phyloP scores from a whole-genome alignment of 2,888 invertebrate genomes.

The Hermodice carunculata region DNA sequence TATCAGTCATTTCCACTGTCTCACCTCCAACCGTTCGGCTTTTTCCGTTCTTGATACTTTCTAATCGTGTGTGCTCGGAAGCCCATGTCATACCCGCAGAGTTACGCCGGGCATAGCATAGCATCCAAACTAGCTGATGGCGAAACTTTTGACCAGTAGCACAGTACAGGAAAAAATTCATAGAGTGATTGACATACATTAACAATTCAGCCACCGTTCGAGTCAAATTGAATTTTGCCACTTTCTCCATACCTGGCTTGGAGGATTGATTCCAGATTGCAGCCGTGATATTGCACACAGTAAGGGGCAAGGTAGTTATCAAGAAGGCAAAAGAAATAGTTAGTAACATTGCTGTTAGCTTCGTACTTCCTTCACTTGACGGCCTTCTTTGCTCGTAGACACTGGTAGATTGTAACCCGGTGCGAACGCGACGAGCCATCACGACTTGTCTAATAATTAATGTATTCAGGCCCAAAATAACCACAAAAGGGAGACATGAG shows the following conservation, averaged over 20 bases:
- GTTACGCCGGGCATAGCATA: slow-evolving; percentile 34
- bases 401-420: slow-evolving; percentile 1
- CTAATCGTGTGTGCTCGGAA: no score
- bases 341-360: slow-evolving; percentile 63
- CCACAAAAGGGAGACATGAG: slow-evolving; percentile 60
- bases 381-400: slow-evolving; percentile 24
- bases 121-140: slow-evolving; percentile 42
- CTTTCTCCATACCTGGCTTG: slow-evolving; percentile 10
- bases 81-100: no score
- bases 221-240: slow-evolving; percentile 48
- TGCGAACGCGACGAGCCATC: slow-evolving; percentile 37
- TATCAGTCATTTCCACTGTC: no score
- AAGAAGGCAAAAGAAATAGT: slow-evolving; percentile 64
- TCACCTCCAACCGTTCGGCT: no score
- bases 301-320: slow-evolving; percentile 63
- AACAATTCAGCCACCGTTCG: slow-evolving; percentile 57
- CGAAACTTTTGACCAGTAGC: slow-evolving; percentile 46
- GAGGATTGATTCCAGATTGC: slow-evolving; percentile 28
- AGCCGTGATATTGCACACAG: slow-evolving; percentile 49
- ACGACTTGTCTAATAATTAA: slow-evolving; percentile 62
- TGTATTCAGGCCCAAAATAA: slow-evolving; percentile 58
- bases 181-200: slow-evolving; percentile 65
- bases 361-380: slow-evolving; percentile 34
- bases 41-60: no score
- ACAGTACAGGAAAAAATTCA: slow-evolving; percentile 56